A percentile compares a stretch with the other conserved stretches of the same genome.
These are phyloP conservation scores for Biston stratarius DNA, from an alignment of 2,888 invertebrate species.

Conservation along the genomic window DNA sequence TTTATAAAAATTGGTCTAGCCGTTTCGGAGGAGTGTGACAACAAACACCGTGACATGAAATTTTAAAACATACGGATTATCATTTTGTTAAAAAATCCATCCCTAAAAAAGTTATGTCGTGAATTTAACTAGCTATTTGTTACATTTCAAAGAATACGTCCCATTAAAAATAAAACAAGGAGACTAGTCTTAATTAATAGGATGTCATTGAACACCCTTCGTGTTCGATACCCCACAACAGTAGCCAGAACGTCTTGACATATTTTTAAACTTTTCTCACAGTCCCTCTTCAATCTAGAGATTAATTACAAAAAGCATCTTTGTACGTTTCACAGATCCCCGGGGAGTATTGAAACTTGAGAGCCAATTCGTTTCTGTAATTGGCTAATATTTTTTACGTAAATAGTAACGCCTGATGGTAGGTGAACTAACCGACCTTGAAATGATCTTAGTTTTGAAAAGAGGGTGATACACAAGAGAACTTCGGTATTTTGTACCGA, in stretches of 20 bases:
- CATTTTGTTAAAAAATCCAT: too few relatives aligned
- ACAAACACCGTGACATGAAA: too few relatives aligned
- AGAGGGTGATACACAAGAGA: slow-evolving; percentile 52
- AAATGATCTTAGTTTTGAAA: slow-evolving; percentile 65
- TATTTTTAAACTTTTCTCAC: slow-evolving; percentile 2
- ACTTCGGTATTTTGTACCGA: too few relatives aligned
- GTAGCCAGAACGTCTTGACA: neutral
- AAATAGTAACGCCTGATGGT: slow-evolving; percentile 54
- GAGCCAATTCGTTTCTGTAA: slow-evolving; percentile 70
- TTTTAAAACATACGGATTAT: too few relatives aligned
- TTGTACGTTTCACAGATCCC: slow-evolving; percentile 24
- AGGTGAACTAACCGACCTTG: slow-evolving; percentile 77
- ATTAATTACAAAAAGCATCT: slow-evolving; percentile 24
- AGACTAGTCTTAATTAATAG: too few relatives aligned
- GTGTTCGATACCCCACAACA: neutral
- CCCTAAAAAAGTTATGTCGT: too few relatives aligned
- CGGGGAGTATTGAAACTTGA: slow-evolving; percentile 33
- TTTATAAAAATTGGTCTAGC: too few relatives aligned
- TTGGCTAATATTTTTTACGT: slow-evolving; percentile 76
- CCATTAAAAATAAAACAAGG: too few relatives aligned
- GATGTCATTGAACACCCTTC: too few relatives aligned
- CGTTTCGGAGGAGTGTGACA: too few relatives aligned
- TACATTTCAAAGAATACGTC: too few relatives aligned
- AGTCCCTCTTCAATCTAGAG: slow-evolving; percentile 4
- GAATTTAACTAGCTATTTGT: too few relatives aligned